Percentiles rank a stretch among this genome's conserved stretches.
phyloP scores from a whole-genome alignment of 2,113 vertebrate species.

The Ophthalmotilapia sp. region DNA sequence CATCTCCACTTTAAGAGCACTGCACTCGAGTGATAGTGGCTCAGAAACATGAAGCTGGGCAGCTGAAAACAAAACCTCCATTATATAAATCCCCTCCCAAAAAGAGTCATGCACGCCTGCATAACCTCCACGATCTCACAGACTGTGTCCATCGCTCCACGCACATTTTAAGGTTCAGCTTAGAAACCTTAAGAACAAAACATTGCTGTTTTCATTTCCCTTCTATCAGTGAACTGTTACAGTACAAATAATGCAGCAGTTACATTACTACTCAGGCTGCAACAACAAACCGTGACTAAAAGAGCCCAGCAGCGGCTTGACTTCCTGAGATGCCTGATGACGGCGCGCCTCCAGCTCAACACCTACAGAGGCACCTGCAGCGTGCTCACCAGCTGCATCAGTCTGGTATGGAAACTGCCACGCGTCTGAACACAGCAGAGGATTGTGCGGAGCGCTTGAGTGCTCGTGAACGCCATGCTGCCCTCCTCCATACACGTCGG shows the following conservation, averaged over 20 bases:
- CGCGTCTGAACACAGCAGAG: neutral
- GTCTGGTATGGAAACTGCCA: neutral
- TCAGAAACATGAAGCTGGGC: neutral
- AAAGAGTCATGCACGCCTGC: fast-evolving
- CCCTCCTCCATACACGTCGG: neutral
- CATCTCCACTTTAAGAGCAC: neutral
- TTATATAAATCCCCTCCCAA: fast-evolving
- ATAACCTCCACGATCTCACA: neutral
- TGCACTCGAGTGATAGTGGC: neutral
- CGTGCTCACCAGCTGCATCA: neutral
- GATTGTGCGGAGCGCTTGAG: neutral
- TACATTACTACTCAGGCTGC: neutral
- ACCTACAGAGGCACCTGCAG: neutral
- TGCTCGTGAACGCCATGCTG: neutral
- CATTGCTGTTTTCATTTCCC: neutral
- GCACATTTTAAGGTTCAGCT: neutral
- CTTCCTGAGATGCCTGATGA: neutral
- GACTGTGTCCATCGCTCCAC: neutral
- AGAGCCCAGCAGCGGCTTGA: neutral
- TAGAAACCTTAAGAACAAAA: neutral
- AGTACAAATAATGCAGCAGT: neutral
- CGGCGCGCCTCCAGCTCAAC: fast-evolving
- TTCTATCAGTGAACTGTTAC: neutral
- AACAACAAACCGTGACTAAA: neutral
- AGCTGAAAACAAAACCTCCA: neutral